A percentile compares a stretch with the other conserved stretches of the same genome.
Evolutionary conservation across 2,113 vertebrate genomes (phyloP).

Genomic region (Bos javanicus): DNA sequence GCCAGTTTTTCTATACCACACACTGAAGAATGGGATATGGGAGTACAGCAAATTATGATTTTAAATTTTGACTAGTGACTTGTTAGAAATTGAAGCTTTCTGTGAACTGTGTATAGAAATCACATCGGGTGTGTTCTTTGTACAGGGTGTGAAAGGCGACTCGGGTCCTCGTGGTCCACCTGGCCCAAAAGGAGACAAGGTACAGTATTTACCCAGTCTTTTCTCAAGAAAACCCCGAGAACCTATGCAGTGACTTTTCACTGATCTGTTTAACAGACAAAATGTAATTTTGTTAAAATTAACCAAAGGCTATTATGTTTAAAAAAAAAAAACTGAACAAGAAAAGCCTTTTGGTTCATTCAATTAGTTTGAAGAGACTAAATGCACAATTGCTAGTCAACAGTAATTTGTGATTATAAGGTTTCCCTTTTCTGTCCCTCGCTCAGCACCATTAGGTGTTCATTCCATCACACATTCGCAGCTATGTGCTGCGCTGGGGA

Average conservation of each 20-base stretch:
- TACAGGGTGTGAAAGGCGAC: slow-evolving; percentile 91
- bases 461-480: slow-evolving; percentile 18
- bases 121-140: slow-evolving; percentile 69
- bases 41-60: slow-evolving; percentile 61
- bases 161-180: slow-evolving; percentile 82
- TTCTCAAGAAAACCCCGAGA: neutral
- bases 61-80: neutral
- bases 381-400: neutral
- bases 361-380: slow-evolving; percentile 30
- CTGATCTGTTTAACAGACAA: neutral
- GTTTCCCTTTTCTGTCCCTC: neutral
- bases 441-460: neutral
- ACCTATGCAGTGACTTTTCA: neutral
- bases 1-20: slow-evolving; percentile 76
- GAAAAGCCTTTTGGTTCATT: slow-evolving; percentile 31
- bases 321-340: neutral
- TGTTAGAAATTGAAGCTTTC: slow-evolving; percentile 45
- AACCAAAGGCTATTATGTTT: neutral
- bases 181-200: slow-evolving; percentile 93
- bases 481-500: neutral
- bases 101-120: slow-evolving; percentile 14
- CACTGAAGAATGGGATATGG: slow-evolving; percentile 72
- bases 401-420: slow-evolving; percentile 5
- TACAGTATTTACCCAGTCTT: slow-evolving; percentile 60
- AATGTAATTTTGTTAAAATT: slow-evolving; percentile 19